Percentiles rank a stretch among this genome's conserved stretches.
Conservation (phyloP, 2,113 vertebrate species). For the Anolis sagrei region DNA sequence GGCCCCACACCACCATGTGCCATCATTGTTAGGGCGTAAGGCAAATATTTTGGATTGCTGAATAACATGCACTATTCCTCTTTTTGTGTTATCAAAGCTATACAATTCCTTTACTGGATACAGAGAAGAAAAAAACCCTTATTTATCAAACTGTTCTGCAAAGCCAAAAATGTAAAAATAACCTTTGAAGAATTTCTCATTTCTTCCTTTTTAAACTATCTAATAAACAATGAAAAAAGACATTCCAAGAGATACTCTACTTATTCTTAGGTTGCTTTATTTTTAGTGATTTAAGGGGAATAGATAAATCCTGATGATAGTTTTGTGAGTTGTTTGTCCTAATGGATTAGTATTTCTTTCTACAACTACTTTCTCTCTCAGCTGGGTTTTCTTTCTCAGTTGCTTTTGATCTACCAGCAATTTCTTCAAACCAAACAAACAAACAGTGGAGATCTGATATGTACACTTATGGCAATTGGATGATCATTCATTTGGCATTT, state of each 20-base stretch:
- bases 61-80: background rate
- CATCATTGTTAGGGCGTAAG: no score
- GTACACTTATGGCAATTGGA: background rate
- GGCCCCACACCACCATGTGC: no score
- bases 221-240: conserved; percentile 3
- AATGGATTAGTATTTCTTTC: background rate
- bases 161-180: conserved; percentile 11
- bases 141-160: background rate
- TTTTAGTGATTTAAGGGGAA: conserved; percentile 1
- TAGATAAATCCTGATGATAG: conserved; percentile 4
- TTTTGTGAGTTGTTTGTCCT: background rate
- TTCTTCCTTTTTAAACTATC: background rate
- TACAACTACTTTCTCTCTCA: background rate
- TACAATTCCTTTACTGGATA: background rate
- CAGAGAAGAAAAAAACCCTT: background rate
- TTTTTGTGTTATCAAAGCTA: conserved; percentile 5
- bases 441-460: background rate
- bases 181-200: conserved; percentile 7
- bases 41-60: no score
- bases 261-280: background rate
- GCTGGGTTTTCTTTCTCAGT: no score
- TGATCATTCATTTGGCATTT: no score
- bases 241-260: background rate
- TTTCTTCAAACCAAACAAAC: background rate
- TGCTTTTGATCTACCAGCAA: background rate